Evolutionary conservation across 2,888 invertebrate species (phyloP).

Genomic region (Operophtera brumata): DNA sequence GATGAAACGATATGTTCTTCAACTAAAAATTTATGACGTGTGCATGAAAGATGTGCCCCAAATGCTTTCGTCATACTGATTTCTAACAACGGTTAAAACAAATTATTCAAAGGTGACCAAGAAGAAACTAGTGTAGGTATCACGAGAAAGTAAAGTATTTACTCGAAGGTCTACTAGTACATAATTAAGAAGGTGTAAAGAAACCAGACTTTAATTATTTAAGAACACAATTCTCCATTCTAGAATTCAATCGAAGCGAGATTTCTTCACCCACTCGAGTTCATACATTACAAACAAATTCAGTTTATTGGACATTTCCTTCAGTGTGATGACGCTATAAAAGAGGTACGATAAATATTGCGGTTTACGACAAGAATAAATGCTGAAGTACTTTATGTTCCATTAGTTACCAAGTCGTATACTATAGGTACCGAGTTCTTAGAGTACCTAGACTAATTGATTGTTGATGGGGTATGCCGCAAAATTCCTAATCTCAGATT

Average conservation of each 20-base stretch:
- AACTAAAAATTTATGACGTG: too few relatives aligned
- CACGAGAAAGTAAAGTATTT: too few relatives aligned
- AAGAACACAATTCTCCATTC: too few relatives aligned
- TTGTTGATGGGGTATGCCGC: too few relatives aligned
- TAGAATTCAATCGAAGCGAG: neutral
- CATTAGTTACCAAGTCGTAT: constrained; percentile 19
- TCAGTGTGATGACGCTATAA: constrained; percentile 38
- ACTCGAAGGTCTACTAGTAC: neutral
- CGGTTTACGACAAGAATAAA: constrained; percentile 30
- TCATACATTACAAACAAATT: constrained; percentile 13
- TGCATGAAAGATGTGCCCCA: too few relatives aligned
- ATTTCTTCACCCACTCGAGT: neutral
- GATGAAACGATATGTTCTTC: too few relatives aligned
- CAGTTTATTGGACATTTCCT: constrained; percentile 20
- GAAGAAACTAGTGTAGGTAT: too few relatives aligned
- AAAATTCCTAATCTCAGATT: too few relatives aligned
- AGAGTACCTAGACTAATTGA: neutral
- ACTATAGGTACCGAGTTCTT: constrained; percentile 2
- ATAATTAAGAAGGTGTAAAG: neutral
- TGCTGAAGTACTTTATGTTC: constrained; percentile 19
- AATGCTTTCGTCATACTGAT: too few relatives aligned
- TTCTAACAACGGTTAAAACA: too few relatives aligned
- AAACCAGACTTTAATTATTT: too few relatives aligned
- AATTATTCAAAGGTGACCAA: too few relatives aligned
- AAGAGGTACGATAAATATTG: constrained; percentile 39